A percentile compares a stretch with the other conserved stretches of the same genome.
Evolutionary conservation across 1,140 invertebrate genomes (phyloP).

Genomic region (Venturia canescens): DNA sequence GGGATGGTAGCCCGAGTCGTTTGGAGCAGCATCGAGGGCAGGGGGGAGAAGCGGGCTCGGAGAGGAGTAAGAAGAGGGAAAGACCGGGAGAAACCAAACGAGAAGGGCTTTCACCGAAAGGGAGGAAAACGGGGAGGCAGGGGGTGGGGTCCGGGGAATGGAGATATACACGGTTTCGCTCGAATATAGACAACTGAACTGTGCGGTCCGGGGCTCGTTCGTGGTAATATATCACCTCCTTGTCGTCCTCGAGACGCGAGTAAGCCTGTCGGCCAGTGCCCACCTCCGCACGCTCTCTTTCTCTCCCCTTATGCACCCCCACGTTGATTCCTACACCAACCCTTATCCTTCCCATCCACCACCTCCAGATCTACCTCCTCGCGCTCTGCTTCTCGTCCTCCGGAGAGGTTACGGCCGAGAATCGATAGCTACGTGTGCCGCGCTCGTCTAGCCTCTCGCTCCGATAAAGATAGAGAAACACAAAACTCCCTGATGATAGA

Average conservation of each 20-base stretch:
- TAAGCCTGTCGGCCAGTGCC: conserved; percentile 67
- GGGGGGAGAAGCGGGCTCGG: not conserved
- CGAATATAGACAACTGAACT: conserved; percentile 27
- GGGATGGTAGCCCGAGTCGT: conserved; percentile 60
- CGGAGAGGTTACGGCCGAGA: conserved; percentile 44
- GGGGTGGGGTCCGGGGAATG: no score
- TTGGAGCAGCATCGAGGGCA: conserved; percentile 64
- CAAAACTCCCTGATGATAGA: conserved; percentile 2
- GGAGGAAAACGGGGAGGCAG: conserved; percentile 32
- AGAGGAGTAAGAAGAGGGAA: conserved; percentile 5
- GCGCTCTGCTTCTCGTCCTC: conserved; percentile 37
- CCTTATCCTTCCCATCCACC: not conserved
- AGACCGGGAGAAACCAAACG: conserved; percentile 24
- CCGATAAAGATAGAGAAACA: not conserved
- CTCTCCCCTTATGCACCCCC: conserved; percentile 49
- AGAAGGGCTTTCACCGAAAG: not conserved
- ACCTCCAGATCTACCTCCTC: conserved; percentile 8
- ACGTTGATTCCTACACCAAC: conserved; percentile 33
- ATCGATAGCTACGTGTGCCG: conserved; percentile 45
- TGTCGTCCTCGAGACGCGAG: conserved; percentile 72
- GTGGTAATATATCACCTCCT: conserved; percentile 73
- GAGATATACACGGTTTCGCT: not conserved
- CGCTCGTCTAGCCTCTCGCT: conserved; percentile 17
- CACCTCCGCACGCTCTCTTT: conserved; percentile 52
- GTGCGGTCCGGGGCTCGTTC: conserved; percentile 51